phyloP scores from a whole-genome alignment of 2,113 vertebrate genomes.

The Larimichthys polyactis region DNA sequence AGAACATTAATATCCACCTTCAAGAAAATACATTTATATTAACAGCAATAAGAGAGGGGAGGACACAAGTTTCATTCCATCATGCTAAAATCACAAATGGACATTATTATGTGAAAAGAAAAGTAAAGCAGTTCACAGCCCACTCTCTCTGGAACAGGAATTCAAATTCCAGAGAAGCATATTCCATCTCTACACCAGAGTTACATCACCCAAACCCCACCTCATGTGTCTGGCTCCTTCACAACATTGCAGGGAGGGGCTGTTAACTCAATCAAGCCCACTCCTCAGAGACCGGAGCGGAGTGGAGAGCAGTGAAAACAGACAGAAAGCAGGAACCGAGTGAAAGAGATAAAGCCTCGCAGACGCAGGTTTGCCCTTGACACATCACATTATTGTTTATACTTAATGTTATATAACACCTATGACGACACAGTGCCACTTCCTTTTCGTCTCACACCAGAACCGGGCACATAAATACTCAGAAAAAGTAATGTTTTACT shows the following conservation, averaged over 20 bases:
- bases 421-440: background rate
- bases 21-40: constrained; percentile 6
- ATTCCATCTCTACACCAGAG: constrained; percentile 49
- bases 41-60: background rate
- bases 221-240: constrained; percentile 60
- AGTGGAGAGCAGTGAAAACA: constrained; percentile 43
- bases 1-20: constrained; percentile 14
- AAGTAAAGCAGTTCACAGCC: constrained; percentile 13
- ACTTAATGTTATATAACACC: background rate
- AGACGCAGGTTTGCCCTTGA: constrained; percentile 8
- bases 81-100: constrained; percentile 33
- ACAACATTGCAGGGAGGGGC: constrained; percentile 68
- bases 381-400: background rate
- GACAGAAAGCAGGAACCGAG: background rate
- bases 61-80: constrained; percentile 24
- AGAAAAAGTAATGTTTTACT: background rate
- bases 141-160: constrained; percentile 44
- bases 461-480: background rate
- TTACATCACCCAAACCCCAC: constrained; percentile 78
- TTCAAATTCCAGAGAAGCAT: constrained; percentile 52
- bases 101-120: constrained; percentile 34
- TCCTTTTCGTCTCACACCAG: background rate
- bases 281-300: constrained; percentile 48
- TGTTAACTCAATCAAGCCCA: constrained; percentile 70
- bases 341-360: background rate